Evolutionary conservation across 2,797 vertebrate genomes (phyloP), one percentile per base, ranked within the genome.

Genomic region (Cuculus canorus): DNA sequence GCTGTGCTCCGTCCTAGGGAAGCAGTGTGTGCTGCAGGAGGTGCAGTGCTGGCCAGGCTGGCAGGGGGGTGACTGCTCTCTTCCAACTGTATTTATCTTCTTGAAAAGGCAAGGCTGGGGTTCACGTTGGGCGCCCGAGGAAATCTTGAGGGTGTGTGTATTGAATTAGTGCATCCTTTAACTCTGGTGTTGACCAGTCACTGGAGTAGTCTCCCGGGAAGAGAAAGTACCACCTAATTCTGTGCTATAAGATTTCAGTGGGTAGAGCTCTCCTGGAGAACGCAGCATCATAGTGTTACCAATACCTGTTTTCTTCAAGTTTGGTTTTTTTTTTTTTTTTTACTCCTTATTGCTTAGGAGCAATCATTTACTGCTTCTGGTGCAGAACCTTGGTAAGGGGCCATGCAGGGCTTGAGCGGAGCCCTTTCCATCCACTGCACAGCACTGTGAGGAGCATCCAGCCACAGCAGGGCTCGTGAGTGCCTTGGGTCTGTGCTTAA

Each of bases 401-500:
- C 41, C 19, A 8, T 27, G 32, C 17, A 65, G 37, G 30, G 8
- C 28, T 56, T 53, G 52, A 73, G 68, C 2, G 8, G 25, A 33
- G 18, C 35, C 23, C 18, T 19, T 82, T 70, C 78, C 17, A 22
- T 53, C 30, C 24, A 13, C 16, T 19, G 18, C 39, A 13, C 28
- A 45, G 47, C 39, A 22, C n/a, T 37, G 9, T 1, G 2, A 47
- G 53, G n/a, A 63, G 10, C 24, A 22, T 25, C 22, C 23, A 69
- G 30, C 66, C 37, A 2, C 1, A 1, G 39, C 32, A 73, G 50
- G 23, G 30, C 52, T 70, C 28, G 5, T 27, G 10, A 23, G 32
- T 66, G 32, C 64, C 18, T 1, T 18, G 28, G 21, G 6, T 7
- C 25, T 0, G 0, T 32, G 14, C 43, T 77, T 47, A 17, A 4